Evolutionary conservation across 1,140 invertebrate genomes (phyloP).

Genomic region (Aleiodes sp.): DNA sequence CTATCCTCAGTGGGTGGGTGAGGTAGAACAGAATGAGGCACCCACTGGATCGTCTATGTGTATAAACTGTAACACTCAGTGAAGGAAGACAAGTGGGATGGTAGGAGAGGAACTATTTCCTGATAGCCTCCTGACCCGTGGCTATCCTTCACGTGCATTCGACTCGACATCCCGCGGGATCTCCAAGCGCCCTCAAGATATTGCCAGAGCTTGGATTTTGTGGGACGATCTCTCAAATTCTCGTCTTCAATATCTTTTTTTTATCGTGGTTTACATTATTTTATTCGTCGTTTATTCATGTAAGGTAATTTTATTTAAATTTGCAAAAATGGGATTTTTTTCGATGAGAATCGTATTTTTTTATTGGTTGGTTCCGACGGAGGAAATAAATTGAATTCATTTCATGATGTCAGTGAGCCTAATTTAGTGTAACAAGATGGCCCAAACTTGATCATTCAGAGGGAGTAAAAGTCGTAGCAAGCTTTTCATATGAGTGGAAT

Average conservation of each 20-base stretch:
- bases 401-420: too few relatives aligned
- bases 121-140: conserved; percentile 63
- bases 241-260: neutral
- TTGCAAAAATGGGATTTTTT: too few relatives aligned
- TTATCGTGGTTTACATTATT: too few relatives aligned
- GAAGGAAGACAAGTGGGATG: conserved; percentile 45
- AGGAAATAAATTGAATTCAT: too few relatives aligned
- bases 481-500: too few relatives aligned
- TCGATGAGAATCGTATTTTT: too few relatives aligned
- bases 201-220: neutral
- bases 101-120: conserved; percentile 41
- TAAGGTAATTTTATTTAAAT: too few relatives aligned
- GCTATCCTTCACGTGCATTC: conserved; percentile 59
- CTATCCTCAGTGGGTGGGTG: conserved; percentile 51
- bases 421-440: too few relatives aligned
- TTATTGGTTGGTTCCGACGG: too few relatives aligned
- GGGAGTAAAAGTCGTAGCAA: too few relatives aligned
- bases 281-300: too few relatives aligned
- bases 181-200: neutral
- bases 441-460: too few relatives aligned
- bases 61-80: conserved; percentile 41
- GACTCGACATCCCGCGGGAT: conserved; percentile 28
- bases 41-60: conserved; percentile 5
- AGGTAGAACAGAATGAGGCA: conserved; percentile 14
- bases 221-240: neutral